Evolutionary conservation across 1,140 invertebrate species (phyloP).

Genomic region (Rhyzopertha dominica): DNA sequence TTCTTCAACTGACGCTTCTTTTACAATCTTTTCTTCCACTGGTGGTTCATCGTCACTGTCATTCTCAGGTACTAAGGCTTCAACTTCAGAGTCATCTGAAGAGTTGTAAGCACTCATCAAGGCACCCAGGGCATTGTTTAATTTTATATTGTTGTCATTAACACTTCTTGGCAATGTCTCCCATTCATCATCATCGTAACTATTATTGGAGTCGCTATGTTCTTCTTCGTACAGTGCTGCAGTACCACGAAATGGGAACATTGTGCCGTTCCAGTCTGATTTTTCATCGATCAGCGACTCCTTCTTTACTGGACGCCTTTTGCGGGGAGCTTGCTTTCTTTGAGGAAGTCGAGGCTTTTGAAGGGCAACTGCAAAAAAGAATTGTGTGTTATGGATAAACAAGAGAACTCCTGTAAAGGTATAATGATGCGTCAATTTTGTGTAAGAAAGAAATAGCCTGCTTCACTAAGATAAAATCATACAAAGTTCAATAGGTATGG

Average conservation of each 20-base stretch:
- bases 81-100: slow-evolving; percentile 46
- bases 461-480: too few relatives aligned
- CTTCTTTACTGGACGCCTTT: too few relatives aligned
- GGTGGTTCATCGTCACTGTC: slow-evolving; percentile 40
- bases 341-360: neutral
- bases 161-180: too few relatives aligned
- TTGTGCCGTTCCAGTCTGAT: slow-evolving; percentile 40
- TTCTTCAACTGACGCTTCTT: slow-evolving; percentile 23
- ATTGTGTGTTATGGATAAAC: too few relatives aligned
- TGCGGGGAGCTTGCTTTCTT: too few relatives aligned
- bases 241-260: slow-evolving; percentile 45
- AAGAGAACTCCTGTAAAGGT: too few relatives aligned
- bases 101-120: slow-evolving; percentile 52
- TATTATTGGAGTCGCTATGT: slow-evolving; percentile 25
- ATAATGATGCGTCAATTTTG: too few relatives aligned
- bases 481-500: too few relatives aligned
- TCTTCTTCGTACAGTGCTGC: slow-evolving; percentile 33
- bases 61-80: slow-evolving; percentile 20
- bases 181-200: slow-evolving; percentile 41
- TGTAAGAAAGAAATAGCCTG: too few relatives aligned
- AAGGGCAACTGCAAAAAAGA: slow-evolving; percentile 13
- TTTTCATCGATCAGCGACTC: slow-evolving; percentile 38
- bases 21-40: slow-evolving; percentile 45
- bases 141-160: slow-evolving; percentile 19
- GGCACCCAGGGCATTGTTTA: slow-evolving; percentile 50